Evolutionary conservation across 2,888 invertebrate species (phyloP).

Genomic region (Autographa pulchrina): DNA sequence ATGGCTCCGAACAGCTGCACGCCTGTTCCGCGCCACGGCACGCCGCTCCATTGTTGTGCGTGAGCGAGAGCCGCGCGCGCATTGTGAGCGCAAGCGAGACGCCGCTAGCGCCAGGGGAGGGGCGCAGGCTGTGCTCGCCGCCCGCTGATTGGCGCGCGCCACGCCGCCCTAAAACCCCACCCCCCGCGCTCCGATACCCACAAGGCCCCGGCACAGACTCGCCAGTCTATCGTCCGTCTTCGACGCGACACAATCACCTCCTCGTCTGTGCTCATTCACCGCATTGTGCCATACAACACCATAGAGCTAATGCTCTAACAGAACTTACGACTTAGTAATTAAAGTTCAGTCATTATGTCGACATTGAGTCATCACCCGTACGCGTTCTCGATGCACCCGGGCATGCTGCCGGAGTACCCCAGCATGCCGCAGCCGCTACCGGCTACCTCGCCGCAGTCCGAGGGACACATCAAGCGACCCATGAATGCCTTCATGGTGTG

Average conservation of each 20-base stretch:
- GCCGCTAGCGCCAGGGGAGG: constrained; percentile 70
- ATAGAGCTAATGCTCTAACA: constrained; percentile 79
- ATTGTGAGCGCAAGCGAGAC: constrained; percentile 69
- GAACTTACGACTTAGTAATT: constrained; percentile 63
- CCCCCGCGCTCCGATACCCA: constrained; percentile 77
- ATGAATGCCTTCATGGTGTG: constrained; percentile 99
- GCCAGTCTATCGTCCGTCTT: constrained; percentile 85
- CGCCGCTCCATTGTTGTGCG: constrained; percentile 71
- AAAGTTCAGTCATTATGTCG: constrained; percentile 78
- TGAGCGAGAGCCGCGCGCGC: constrained; percentile 65
- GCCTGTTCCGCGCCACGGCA: constrained; percentile 74
- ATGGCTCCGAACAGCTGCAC: constrained; percentile 84
- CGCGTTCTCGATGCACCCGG: constrained; percentile 87
- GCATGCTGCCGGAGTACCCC: constrained; percentile 85
- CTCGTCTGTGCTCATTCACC: constrained; percentile 78
- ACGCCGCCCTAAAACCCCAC: constrained; percentile 80
- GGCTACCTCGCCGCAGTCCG: constrained; percentile 86
- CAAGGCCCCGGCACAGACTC: constrained; percentile 70
- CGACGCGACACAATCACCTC: constrained; percentile 84
- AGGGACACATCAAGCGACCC: constrained; percentile 97
- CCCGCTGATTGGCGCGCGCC: constrained; percentile 74
- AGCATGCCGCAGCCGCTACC: constrained; percentile 83
- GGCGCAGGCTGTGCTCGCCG: constrained; percentile 79
- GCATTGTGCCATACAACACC: constrained; percentile 81
- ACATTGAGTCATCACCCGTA: constrained; percentile 88